Evolutionary conservation across 2,797 vertebrate genomes (phyloP), one percentile per base, ranked within the genome.

Genomic region (Falco concolor): DNA sequence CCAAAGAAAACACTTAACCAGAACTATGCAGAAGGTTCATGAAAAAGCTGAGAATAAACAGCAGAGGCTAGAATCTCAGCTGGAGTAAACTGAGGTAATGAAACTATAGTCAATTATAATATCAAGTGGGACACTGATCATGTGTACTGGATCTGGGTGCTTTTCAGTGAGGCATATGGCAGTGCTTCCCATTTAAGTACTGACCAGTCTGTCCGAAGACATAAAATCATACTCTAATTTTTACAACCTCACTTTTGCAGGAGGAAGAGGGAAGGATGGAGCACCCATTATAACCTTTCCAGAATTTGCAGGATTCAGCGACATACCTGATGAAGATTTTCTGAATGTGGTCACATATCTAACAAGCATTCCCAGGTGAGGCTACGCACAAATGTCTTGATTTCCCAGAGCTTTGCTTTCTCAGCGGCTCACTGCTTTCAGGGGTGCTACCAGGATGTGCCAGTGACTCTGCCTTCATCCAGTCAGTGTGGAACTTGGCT

Each of bases 251-350:
- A 96, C 63, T 91, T 75, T 97, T 97, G n/a, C 96, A 99, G 99
- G 99, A 94, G 99, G 99, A 86, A 98, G 98, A 97, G 99, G 99
- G 34, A 98, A 98, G 82, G 99, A 99, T 68, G 99, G 99, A 1
- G 99, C 99, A 18, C 99, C 99, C 6, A 99, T 99, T 95, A 99
- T 99, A 97, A 99, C 98, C 11, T 99, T 99, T 78, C 99, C 99
- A 63, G 99, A 99, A 95, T 99, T 98, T 94, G 98, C 98, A 53
- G 98, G 98, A 76, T 99, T 99, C 97, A 98, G 98, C 23, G 99
- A 99, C 59, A 98, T 99, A 89, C 98, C 98, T 1, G 98, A 99
- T 38, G 99, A 99, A 6, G 99, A 99, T 96, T 99, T 99, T 93
- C 97, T 99, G 77, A 99, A 99, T 0, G 99, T 99, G 50, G 98